Evolutionary conservation across 2,113 vertebrate species (phyloP), one percentile per base, ranked within the genome.

Genomic region (Scatophagus argus): DNA sequence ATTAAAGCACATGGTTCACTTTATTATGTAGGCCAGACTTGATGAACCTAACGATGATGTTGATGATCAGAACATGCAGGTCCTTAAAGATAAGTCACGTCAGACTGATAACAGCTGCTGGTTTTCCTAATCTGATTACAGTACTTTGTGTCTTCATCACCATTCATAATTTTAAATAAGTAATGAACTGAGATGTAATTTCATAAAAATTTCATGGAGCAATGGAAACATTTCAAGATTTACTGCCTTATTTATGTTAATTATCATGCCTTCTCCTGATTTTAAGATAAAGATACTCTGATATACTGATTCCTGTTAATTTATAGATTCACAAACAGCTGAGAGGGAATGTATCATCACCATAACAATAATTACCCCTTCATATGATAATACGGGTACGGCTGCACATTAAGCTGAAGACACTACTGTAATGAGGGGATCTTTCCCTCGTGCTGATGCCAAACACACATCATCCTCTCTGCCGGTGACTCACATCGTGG

Each of bases 401-500:
- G 52, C 56, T 62, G 10, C 17, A 9, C 52, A 44, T 55, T 25
- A 27, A 8, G 16, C 41, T 38, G 21, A 60, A 41, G 21, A 49
- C 17, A 32, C 41, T 41, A 38, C 17, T 38, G 36, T 59, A 70
- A 54, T 10, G 43, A 60, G 66, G 34, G 25, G 64, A 64, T 71
- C 16, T 76, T 62, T 62, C 19, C 31, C 2, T 58, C 8, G 0
- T 31, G 16, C 32, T 47, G 10, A 56, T 73, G 63, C 44, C 19
- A 8, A 79, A 69, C 0, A 7, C 0, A 7, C 23, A 56, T 78
- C 78, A 43, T 73, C 32, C 43, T 62, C 69, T 77, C 38, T 61
- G 44, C 39, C 8, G 8, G 59, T 73, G 67, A 70, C 74, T 87
- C 49, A 27, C 59, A 72, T 81, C 36, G 3, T 21, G 5, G 54